phyloP scores from a whole-genome alignment of 2,888 invertebrate species.

The Bellardia pandia region DNA sequence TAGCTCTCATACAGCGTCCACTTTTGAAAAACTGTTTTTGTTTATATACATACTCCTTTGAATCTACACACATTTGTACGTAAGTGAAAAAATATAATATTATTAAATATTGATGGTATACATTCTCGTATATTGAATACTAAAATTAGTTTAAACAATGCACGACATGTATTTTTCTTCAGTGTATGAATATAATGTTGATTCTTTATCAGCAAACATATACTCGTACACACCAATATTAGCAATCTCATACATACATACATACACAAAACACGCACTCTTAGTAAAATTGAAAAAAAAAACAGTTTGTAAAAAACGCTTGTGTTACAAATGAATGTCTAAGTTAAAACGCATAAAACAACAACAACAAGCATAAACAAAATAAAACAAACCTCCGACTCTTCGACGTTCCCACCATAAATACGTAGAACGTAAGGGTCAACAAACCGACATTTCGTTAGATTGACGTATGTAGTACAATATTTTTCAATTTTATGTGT shows the following conservation, averaged over 20 bases:
- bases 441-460: slow-evolving; percentile 43
- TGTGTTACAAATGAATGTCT: slow-evolving; percentile 64
- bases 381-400: slow-evolving; percentile 30
- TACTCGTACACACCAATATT: not conserved
- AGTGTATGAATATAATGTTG: slow-evolving; percentile 21
- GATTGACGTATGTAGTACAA: slow-evolving; percentile 54
- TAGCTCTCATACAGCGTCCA: too few species aligned
- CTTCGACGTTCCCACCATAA: slow-evolving; percentile 52
- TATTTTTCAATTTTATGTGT: slow-evolving; percentile 16
- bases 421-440: not conserved
- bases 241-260: slow-evolving; percentile 25
- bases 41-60: too few species aligned
- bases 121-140: too few species aligned
- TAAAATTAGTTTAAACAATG: too few species aligned
- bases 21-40: too few species aligned
- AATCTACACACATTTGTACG: too few species aligned
- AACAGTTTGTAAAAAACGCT: slow-evolving; percentile 56
- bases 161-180: too few species aligned
- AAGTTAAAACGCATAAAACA: slow-evolving; percentile 41
- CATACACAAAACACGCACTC: slow-evolving; percentile 41
- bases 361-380: slow-evolving; percentile 44
- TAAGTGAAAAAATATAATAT: too few species aligned
- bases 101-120: too few species aligned
- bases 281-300: slow-evolving; percentile 46
- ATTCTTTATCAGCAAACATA: slow-evolving; percentile 53